Conservation (phyloP, 2,888 invertebrate species). For the Cyrtodaria siliqua region DNA sequence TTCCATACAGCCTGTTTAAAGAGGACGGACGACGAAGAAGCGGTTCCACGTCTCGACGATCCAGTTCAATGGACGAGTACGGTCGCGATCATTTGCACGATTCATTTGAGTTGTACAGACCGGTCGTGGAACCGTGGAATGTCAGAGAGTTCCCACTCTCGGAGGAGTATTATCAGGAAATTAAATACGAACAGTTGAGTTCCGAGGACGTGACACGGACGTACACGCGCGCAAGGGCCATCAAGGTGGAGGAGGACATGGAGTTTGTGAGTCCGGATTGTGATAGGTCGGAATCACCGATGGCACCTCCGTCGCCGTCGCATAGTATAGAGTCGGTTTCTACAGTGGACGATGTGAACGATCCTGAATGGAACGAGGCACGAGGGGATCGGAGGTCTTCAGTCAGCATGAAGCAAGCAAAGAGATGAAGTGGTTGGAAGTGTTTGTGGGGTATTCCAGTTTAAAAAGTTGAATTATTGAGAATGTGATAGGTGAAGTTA, state of each 20-base stretch:
- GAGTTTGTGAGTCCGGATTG: constrained; percentile 53
- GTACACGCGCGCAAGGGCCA: constrained; percentile 33
- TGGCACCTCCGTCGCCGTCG: constrained; percentile 71
- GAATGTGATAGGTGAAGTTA: no score
- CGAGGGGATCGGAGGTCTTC: constrained; percentile 41
- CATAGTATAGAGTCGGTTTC: constrained; percentile 75
- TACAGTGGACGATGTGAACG: constrained; percentile 76
- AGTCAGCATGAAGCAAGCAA: constrained; percentile 32
- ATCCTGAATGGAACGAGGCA: constrained; percentile 81
- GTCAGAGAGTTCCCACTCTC: constrained; percentile 79
- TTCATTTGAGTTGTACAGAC: constrained; percentile 17
- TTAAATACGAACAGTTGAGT: constrained; percentile 67
- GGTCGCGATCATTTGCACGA: constrained; percentile 52
- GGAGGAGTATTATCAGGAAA: constrained; percentile 74
- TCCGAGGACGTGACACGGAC: constrained; percentile 26
- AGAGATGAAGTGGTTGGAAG: no score
- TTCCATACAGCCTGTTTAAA: constrained; percentile 16
- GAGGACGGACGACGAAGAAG: constrained; percentile 68
- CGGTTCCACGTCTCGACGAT: constrained; percentile 64
- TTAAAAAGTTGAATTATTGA: no score
- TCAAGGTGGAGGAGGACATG: constrained; percentile 54
- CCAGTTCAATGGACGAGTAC: constrained; percentile 55
- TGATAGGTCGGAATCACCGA: constrained; percentile 42
- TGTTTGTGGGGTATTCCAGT: no score
- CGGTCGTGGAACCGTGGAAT: constrained; percentile 75